Evolutionary conservation across 2,888 invertebrate species (phyloP), one percentile per base, ranked within the genome.

Genomic region (Rotaria magnacalcarata): DNA sequence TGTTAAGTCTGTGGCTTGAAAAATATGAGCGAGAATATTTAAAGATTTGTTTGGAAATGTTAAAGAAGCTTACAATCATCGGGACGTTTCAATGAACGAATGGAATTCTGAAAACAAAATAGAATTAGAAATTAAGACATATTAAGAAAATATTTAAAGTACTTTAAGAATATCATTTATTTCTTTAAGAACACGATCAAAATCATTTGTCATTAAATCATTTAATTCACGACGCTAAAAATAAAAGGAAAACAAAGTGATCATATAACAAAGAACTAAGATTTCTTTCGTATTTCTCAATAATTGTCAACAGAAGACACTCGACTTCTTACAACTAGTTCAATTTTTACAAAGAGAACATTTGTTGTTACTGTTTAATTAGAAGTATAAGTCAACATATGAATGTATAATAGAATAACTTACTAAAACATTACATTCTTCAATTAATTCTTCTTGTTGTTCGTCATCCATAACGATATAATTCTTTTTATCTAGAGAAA

Each of bases 191-290:
- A 67, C 34, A 34, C 34, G 67, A 34, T 67, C 34, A 16, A 67
- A 67, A 67, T 67, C 67, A 67, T 67, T 67, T 16, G 16, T 67
- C 67, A 67, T 67, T 7, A 67, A 67, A 67, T 67, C 67, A 67
- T 5, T 41, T 6, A 67, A 67, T 67, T 67, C 67, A 27, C 16
- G 34, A 67, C 19, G 67, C 67, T 67, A 34, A 67, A 67, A 67
- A 54, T 8, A 0, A 5, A 54, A 54, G 5, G 21, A 21, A 21
- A 54, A 54, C 14, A 52, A 47, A 47, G 11, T 34, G 34, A 34
- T 52, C 16, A 4, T 52, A 52, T 52, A 16, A 52, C 16, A 52
- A 52, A 8, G 14, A 52, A 11, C 16, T 52, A 52, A 52, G 8
- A 11, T 16, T 52, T 52, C 52, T 8, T 11, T 52, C 11, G 47